Evolutionary conservation across 2,113 vertebrate species (phyloP).

Genomic region (Lasiurus borealis): DNA sequence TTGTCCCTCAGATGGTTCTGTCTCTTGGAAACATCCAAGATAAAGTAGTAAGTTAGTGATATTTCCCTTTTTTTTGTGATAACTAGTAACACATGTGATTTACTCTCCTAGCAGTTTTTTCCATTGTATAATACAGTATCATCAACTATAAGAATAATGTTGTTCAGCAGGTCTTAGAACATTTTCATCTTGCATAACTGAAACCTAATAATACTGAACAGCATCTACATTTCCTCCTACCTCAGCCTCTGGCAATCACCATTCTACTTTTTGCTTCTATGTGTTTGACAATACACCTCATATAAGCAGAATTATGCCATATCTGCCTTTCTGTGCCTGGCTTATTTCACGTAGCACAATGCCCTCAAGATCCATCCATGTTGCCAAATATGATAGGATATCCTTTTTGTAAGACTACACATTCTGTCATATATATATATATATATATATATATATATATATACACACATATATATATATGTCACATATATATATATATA

Average conservation of each 20-base stretch:
- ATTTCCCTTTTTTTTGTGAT: not conserved
- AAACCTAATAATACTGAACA: not conserved
- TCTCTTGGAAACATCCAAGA: not conserved
- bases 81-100: not conserved
- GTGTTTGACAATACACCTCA: not conserved
- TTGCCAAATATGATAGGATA: not conserved
- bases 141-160: not conserved
- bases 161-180: not conserved
- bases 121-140: not conserved
- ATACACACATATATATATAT: no score
- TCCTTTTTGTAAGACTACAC: not conserved
- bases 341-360: not conserved
- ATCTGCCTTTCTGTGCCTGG: not conserved
- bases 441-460: no score
- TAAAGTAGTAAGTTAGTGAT: constrained; percentile 20
- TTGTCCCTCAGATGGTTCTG: not conserved
- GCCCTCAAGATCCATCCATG: not conserved
- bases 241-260: not conserved
- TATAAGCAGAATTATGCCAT: not conserved
- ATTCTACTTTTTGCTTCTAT: not conserved
- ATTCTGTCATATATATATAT: not conserved
- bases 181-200: not conserved
- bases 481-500: no score
- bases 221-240: not conserved
- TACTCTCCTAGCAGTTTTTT: not conserved